Percentiles rank a stretch among this genome's conserved stretches.
Evolutionary conservation across 2,113 vertebrate genomes (phyloP).

Genomic region (Tachysurus vachellii): DNA sequence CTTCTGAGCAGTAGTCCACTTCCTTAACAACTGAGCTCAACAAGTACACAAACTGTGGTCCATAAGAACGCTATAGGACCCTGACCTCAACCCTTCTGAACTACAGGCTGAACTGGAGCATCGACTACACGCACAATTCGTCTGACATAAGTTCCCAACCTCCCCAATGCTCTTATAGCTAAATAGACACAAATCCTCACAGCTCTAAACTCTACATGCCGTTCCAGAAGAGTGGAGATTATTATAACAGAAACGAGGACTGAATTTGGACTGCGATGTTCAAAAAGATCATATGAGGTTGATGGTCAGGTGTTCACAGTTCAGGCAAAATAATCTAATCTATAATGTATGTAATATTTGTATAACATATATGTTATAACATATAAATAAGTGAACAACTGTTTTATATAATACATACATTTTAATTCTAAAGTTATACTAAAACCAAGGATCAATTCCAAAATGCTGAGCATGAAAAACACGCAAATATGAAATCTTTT

Average conservation of each 20-base stretch:
- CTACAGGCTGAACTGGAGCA: no score
- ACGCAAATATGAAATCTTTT: neutral
- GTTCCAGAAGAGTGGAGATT: neutral
- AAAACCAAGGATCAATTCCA: neutral
- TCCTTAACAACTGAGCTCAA: no score
- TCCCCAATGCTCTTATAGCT: neutral
- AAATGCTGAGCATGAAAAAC: neutral
- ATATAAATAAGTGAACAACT: neutral
- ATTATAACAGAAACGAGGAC: neutral
- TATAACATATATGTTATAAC: no score
- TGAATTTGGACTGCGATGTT: neutral
- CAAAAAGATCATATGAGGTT: neutral
- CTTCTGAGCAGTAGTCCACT: no score
- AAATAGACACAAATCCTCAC: neutral
- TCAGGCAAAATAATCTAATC: no score
- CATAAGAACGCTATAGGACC: no score
- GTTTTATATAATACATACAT: neutral
- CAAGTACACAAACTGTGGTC: no score
- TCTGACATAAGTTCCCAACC: neutral
- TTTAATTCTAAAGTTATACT: no score
- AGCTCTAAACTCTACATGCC: neutral
- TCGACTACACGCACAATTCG: no score
- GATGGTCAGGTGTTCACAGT: neutral
- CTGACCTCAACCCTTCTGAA: no score
- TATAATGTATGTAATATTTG: neutral